phyloP scores from a whole-genome alignment of 2,888 invertebrate genomes.

The Cecidostiba fungosa region DNA sequence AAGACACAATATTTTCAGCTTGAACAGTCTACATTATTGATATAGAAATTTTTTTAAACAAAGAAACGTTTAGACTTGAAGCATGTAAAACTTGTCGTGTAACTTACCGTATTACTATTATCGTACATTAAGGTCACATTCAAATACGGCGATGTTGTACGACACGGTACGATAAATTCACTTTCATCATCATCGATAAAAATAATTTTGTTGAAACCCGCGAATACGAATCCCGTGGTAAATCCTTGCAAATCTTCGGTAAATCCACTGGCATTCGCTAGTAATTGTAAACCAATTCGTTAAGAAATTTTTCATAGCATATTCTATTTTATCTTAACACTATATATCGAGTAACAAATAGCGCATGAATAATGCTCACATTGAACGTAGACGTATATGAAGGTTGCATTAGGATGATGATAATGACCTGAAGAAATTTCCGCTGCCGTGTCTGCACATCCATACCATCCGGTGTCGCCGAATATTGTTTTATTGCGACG shows the following conservation, averaged over 20 bases:
- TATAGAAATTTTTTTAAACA: neutral
- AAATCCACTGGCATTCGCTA: neutral
- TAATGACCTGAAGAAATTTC: neutral
- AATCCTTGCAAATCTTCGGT: neutral
- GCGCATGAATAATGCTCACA: neutral
- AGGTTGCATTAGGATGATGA: neutral
- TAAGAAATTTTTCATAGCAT: neutral
- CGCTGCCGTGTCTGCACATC: neutral
- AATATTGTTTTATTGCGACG: neutral
- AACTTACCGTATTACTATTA: neutral
- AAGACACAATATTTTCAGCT: slow-evolving; percentile 14
- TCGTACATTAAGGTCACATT: neutral
- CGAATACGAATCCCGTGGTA: no score
- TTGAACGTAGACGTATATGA: neutral
- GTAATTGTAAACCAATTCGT: neutral
- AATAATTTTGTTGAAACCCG: neutral
- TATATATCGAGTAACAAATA: neutral
- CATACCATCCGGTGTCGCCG: neutral
- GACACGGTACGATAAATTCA: neutral
- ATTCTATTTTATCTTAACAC: neutral
- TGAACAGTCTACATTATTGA: slow-evolving; percentile 4
- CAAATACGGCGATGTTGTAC: neutral
- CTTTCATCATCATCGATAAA: neutral
- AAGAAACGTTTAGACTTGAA: neutral
- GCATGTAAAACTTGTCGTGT: neutral